Base-by-base conservation (phyloP, 2,113 vertebrate species). In the Sterrhoptilus dennistouni region DNA sequence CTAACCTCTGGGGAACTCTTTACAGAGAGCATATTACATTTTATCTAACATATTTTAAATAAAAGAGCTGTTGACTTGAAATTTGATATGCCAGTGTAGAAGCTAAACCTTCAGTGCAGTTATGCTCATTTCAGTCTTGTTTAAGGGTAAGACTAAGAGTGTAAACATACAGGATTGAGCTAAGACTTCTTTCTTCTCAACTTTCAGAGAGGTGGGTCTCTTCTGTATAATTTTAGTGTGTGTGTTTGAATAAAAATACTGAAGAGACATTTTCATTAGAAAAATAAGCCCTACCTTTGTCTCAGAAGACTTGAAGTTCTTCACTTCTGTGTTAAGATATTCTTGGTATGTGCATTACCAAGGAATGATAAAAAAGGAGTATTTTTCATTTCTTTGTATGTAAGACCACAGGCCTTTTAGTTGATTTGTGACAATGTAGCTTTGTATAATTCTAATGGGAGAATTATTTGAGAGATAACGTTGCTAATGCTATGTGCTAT, bases 21-120 rank as follows among this genome's bases (percentile, higher is more conserved):
- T 97, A 89, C 61, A 90, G 93, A 97, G 89, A 94, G 79, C 86
- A 86, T 96, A 95, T 95, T 96, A 95, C 92, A 87, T 96, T 97
- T 96, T 96, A 95, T 97, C 93, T 95, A 96, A 92, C 92, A 77
- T 95, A 94, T 95, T 97, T 95, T 93, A 95, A 97, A 94, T 94
- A 92, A 91, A 92, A 92, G 95, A 96, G 90, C 78, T 92, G 78
- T 91, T 95, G 96, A 90, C 85, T 95, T 96, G 95, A 94, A 95
- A 97, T 90, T 14, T 76, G 94, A 97, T 97, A 95, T 45, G 19
- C 54, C 44, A 68, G 23, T 60, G 12, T 94, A 90, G 78, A 94
- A 84, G 68, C 59, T 90, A 80, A 83, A 88, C 87, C 60, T 93
- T 96, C 86, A 68, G 50, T 80, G 75, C 0, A 3, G 68, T 91